Evolutionary conservation across 2,888 invertebrate species (phyloP).

Genomic region (Orthosia incerta): DNA sequence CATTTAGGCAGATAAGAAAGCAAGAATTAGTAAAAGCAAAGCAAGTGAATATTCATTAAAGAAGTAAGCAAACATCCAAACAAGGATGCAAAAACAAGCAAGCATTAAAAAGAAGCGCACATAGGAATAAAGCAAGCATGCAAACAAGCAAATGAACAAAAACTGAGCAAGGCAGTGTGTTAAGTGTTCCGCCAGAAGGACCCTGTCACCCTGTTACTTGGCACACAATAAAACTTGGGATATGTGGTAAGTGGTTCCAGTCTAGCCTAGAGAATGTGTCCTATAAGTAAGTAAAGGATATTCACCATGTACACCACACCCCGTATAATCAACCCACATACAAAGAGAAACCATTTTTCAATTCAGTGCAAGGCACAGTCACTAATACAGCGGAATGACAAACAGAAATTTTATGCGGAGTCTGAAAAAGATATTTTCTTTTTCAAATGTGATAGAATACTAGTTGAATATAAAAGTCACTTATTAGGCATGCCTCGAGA

Average conservation of each 20-base stretch:
- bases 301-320: conserved; percentile 1
- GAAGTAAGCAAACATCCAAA: conserved; percentile 25
- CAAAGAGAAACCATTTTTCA: conserved; percentile 39
- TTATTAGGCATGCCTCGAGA: conserved; percentile 66
- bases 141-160: conserved; percentile 29
- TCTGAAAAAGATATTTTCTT: conserved; percentile 55
- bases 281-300: conserved; percentile 19
- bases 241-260: conserved; percentile 19
- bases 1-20: conserved; percentile 12
- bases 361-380: conserved; percentile 53
- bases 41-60: conserved; percentile 6
- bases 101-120: conserved; percentile 1
- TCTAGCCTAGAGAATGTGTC: conserved; percentile 14
- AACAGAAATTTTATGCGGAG: conserved; percentile 46
- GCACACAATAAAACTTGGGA: conserved; percentile 21
- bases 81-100: conserved; percentile 9
- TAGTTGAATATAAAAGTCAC: conserved; percentile 68
- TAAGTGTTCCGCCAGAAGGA: conserved; percentile 20
- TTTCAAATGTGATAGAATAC: conserved; percentile 63
- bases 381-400: conserved; percentile 54
- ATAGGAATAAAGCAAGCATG: conserved; percentile 12
- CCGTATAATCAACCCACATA: conserved; percentile 26
- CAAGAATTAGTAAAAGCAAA: background rate
- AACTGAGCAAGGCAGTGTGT: conserved; percentile 44
- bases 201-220: conserved; percentile 11